A percentile compares a stretch with the other conserved stretches of the same genome.
phyloP scores from a whole-genome alignment of 2,888 invertebrate species.

The Lepetodrilus schrolli region DNA sequence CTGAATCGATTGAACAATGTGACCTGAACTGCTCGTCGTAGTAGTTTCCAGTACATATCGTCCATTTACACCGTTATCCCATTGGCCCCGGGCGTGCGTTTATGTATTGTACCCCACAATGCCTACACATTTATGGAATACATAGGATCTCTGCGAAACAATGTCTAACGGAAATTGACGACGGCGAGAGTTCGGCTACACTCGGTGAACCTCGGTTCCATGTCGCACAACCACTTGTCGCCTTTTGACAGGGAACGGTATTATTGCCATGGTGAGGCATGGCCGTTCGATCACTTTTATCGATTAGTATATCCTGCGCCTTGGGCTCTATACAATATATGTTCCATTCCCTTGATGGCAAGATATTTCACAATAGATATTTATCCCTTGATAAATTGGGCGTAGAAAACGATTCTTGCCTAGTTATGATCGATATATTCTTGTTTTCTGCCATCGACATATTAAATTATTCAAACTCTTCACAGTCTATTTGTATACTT shows the following conservation, averaged over 20 bases:
- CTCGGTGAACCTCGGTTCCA: background rate
- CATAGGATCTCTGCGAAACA: background rate
- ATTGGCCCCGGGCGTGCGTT: background rate
- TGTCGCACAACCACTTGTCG: background rate
- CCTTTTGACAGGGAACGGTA: background rate
- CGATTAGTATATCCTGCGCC: background rate
- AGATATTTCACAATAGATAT: conserved; percentile 24
- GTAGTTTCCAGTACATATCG: background rate
- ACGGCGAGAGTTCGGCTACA: background rate
- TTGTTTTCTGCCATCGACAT: background rate
- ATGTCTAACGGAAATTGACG: too few relatives aligned
- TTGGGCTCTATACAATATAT: background rate
- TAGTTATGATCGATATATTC: background rate
- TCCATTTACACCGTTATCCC: background rate
- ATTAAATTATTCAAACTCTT: background rate
- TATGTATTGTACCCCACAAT: background rate
- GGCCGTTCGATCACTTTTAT: conserved; percentile 7
- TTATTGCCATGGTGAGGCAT: conserved; percentile 22
- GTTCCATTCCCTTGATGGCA: background rate
- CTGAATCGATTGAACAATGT: background rate
- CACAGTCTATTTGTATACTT: background rate
- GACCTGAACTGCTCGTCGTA: background rate
- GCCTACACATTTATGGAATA: background rate
- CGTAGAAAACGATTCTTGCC: background rate
- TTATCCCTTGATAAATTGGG: conserved; percentile 23